phyloP scores from a whole-genome alignment of 2,113 vertebrate species.

The Dicerorhinus sumatrensis region DNA sequence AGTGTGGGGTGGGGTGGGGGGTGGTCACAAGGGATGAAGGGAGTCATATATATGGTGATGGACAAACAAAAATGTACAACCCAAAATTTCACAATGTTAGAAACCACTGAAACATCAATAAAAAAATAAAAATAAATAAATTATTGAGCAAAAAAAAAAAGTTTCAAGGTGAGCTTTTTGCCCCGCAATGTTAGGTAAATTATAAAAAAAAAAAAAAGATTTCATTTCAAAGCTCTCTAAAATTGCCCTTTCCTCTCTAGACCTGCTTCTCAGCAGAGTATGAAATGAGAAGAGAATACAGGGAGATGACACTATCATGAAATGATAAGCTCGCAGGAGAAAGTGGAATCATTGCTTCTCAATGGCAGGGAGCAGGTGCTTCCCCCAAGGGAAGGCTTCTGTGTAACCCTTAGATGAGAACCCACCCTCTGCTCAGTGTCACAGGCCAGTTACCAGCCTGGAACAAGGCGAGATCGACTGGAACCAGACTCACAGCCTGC shows the following conservation, averaged over 20 bases:
- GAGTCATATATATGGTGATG: no score
- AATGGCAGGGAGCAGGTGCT: constrained; percentile 14
- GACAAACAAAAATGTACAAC: no score
- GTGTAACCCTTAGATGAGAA: neutral
- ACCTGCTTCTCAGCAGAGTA: neutral
- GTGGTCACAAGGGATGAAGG: no score
- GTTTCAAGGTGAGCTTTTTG: no score
- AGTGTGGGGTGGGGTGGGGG: no score
- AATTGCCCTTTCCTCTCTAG: neutral
- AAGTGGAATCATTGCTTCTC: neutral
- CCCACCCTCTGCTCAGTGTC: neutral
- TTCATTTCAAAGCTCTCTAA: constrained; percentile 30
- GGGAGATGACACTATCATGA: neutral
- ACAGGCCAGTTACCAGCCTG: neutral
- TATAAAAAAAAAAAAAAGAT: no score
- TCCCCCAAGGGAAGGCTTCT: neutral
- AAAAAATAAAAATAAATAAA: no score
- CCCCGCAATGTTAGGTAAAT: no score
- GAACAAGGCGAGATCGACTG: fast-evolving
- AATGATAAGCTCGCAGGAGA: neutral
- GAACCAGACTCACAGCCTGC: neutral
- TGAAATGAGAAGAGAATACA: neutral
- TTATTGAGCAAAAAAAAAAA: no score
- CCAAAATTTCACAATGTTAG: no score
- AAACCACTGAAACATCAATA: no score